Base-by-base conservation (phyloP, 2,888 invertebrate genomes). In the Mayetiola destructor region DNA sequence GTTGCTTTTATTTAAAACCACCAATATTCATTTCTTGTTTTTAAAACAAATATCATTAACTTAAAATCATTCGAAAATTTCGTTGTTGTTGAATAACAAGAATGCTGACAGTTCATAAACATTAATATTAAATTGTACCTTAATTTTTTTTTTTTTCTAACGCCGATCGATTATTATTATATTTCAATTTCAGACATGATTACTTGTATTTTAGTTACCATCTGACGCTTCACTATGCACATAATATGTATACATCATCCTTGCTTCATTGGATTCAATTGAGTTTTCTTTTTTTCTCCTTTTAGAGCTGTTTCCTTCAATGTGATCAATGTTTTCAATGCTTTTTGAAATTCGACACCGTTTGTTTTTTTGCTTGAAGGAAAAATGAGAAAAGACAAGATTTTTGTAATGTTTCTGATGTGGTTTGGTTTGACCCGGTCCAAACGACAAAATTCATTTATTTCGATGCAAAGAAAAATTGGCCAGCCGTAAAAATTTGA, bases 151-250 rank as follows among this genome's bases (percentile, higher is more conserved):
- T n/a, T n/a, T 18, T n/a, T 48, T 27, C 29, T 27, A 27, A 16
- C 48, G 27, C 5, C 14, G 27, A 48, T 48, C 48, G 48, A 27
- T 48, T 48, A n/a, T n/a, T n/a, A n/a, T n/a, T n/a, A 48, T 48
- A 27, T 48, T 48, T 48, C 48, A 48, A 48, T 48, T 48, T 48
- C 27, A 48, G 27, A 48, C 48, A 27, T 48, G 48, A 48, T 48
- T 48, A 27, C 48, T 48, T n/a, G 27, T 48, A 23, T 27, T 4
- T 27, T 48, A 27, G 27, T 48, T 48, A 27, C 27, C 48, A 48
- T 48, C 42, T 23, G 42, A 42, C 42, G 42, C 2, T 16, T 18
- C 21, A n/a, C 10, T 39, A 21, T 21, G 40, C 23, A 12, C 23
- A 21, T 16, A 3, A 8, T 39, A 8, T 39, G 1, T n/a, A n/a